Evolutionary conservation across 2,888 invertebrate species (phyloP), one percentile per base, ranked within the genome.

Genomic region (Drosophila pseudotakahashii): DNA sequence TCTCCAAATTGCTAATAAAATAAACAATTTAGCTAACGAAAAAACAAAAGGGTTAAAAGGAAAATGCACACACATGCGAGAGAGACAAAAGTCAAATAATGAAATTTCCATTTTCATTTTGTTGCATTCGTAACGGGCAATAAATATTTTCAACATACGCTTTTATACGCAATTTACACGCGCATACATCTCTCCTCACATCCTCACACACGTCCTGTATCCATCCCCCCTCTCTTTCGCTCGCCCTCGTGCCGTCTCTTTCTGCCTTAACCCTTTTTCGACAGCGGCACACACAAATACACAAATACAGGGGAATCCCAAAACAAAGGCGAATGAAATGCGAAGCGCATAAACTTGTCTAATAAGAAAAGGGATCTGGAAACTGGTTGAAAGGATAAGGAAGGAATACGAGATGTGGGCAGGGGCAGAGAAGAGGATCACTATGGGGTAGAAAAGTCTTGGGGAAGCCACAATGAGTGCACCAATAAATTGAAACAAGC

Each of bases 111-210:
- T 83, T 83, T 81, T 88, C 89, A 90, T 90, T 89, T 90, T 85
- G 89, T 87, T 88, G 88, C 88, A 90, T 90, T 90, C 89, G 90
- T 77, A 89, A 90, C 89, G 90, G 82, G 90, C 77, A 89, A 90
- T 90, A 90, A 90, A 90, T 89, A 90, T 89, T 87, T 90, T 85
- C 81, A 89, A 85, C 89, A 90, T 78, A 81, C 80, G 77, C 78
- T 88, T 85, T 85, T 85, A 88, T 88, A 86, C 89, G 89, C 89
- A 86, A 86, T 89, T 86, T 86, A 67, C 85, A 86, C 89, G 86
- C 88, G 68, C 80, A 89, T 85, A 77, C 88, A 89, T 85, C 88
- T 77, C 78, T 83, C 34, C 54, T 5, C 42, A 48, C 69, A 37
- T 47, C 34, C 34, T 34, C 34, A 5, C 34, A 5, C 34, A 11